Percentiles rank a stretch among this genome's conserved stretches.
phyloP scores from a whole-genome alignment of 37 sponge, comb jelly and placozoan species.

The Crambe crambe region DNA sequence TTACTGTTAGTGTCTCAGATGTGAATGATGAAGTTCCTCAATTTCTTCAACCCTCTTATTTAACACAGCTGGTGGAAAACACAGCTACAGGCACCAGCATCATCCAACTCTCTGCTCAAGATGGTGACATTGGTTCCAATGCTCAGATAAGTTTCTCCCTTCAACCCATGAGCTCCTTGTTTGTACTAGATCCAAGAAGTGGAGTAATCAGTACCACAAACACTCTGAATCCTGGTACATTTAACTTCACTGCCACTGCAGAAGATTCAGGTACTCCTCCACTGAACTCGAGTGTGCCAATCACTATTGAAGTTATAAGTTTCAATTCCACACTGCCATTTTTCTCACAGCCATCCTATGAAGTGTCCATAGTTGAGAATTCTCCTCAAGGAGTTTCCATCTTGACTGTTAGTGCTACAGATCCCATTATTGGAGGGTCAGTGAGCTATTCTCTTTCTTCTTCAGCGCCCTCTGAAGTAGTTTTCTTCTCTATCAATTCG shows the following conservation, averaged over 20 bases:
- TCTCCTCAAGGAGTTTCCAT: slow-evolving; percentile 7
- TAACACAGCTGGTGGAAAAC: slow-evolving; percentile 23
- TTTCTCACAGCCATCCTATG: slow-evolving; percentile 35
- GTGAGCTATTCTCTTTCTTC: slow-evolving; percentile 20
- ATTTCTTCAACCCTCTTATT: slow-evolving; percentile 23
- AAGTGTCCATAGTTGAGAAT: slow-evolving; percentile 41
- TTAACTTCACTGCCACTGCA: slow-evolving; percentile 57
- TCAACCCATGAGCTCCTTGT: not conserved
- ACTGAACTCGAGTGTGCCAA: slow-evolving; percentile 18
- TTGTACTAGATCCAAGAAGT: slow-evolving; percentile 32
- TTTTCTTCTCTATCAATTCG: slow-evolving; percentile 22
- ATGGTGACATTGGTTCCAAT: slow-evolving; percentile 49
- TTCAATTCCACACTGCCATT: slow-evolving; percentile 50
- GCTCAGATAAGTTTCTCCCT: slow-evolving; percentile 42
- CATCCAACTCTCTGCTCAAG: slow-evolving; percentile 31
- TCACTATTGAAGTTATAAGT: slow-evolving; percentile 45
- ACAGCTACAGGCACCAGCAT: slow-evolving; percentile 16
- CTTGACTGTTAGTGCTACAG: slow-evolving; percentile 46
- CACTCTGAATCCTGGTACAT: slow-evolving; percentile 24
- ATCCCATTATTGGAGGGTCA: slow-evolving; percentile 35
- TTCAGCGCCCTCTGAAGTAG: not conserved
- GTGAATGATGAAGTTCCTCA: slow-evolving; percentile 50
- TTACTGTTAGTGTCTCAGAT: slow-evolving; percentile 38
- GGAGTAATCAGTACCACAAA: slow-evolving; percentile 31
- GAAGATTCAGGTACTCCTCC: slow-evolving; percentile 66